phyloP scores from a whole-genome alignment of 2,888 invertebrate species.

The Drosophila acutilabella region DNA sequence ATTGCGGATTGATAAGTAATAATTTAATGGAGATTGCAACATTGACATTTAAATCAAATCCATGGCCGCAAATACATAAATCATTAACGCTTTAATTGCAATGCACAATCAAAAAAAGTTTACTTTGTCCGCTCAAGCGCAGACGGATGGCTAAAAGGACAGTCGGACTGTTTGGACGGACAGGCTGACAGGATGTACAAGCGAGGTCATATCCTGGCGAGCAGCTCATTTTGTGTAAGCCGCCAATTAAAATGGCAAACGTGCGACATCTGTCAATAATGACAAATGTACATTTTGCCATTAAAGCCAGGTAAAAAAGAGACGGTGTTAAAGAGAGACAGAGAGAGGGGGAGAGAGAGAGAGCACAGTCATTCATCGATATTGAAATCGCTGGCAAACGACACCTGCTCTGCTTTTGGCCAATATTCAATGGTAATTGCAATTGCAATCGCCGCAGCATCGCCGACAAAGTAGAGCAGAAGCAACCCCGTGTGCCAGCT shows the following conservation, averaged over 20 bases:
- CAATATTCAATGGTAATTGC: slow-evolving; percentile 34
- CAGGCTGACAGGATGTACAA: slow-evolving; percentile 11
- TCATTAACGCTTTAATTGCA: slow-evolving; percentile 76
- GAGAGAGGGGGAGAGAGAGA: not conserved
- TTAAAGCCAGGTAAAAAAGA: slow-evolving; percentile 30
- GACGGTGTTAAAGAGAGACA: not conserved
- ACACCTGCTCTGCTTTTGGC: slow-evolving; percentile 35
- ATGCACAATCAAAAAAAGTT: slow-evolving; percentile 69
- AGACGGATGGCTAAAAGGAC: slow-evolving; percentile 28
- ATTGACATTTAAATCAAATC: slow-evolving; percentile 70
- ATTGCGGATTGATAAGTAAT: slow-evolving; percentile 14
- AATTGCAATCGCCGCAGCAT: slow-evolving; percentile 45
- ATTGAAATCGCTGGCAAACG: slow-evolving; percentile 29
- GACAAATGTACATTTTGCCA: slow-evolving; percentile 79
- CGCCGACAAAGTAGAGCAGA: slow-evolving; percentile 37
- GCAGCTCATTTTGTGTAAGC: slow-evolving; percentile 75
- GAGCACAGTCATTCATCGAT: slow-evolving; percentile 15
- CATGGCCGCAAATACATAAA: slow-evolving; percentile 67
- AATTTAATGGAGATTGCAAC: slow-evolving; percentile 23
- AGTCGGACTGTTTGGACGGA: slow-evolving; percentile 1
- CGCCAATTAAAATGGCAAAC: slow-evolving; percentile 80
- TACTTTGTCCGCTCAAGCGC: slow-evolving; percentile 48
- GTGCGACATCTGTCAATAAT: slow-evolving; percentile 79
- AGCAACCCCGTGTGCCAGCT: slow-evolving; percentile 33
- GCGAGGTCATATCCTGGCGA: slow-evolving; percentile 49